Evolutionary conservation across 1,140 invertebrate species (phyloP), one percentile per base, ranked within the genome.

Genomic region (Drosophila pseudoananassae): DNA sequence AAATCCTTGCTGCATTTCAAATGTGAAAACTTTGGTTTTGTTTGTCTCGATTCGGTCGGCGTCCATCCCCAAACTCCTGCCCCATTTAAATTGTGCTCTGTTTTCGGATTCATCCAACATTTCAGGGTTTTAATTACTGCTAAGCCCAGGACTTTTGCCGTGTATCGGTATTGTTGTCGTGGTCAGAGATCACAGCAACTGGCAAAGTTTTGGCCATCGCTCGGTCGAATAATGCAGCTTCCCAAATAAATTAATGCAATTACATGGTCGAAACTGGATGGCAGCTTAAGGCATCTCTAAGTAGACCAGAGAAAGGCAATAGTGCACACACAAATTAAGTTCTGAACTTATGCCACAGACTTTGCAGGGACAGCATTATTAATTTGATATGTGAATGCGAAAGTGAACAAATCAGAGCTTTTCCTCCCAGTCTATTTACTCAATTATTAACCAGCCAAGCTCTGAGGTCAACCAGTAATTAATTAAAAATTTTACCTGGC

Each of bases 161-260:
- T 45, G 14, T 25, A 55, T 51, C 56, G 61, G 56, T 45, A 68
- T 54, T 66, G 65, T 74, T 54, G 69, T 65, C 58, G 59, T 63
- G 69, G 69, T 63, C 70, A 53, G 33, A 50, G 50, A 73, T 73
- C 70, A 73, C 23, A 49, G 49, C 65, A 38, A 51, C 38, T 47
- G 49, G 49, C 49, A 23, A 75, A 78, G 57, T 59, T 69, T 40
- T 54, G 51, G 65, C 65, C 82, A 87, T 78, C 81, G 72, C 65
- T 77, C 60, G 74, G 58, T 43, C 63, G 78, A 60, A 78, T 63
- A 64, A 70, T 78, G 61, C 54, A 49, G 59, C 50, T 23, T 4
- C n/a, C 12, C 9, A 70, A 74, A 81, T 75, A 87, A 85, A 84
- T 77, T 77, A 80, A 77, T 81, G 82, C 82, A 84, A 84, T 84